Base-by-base conservation (phyloP, 2,797 vertebrate species). In the Pipistrellus kuhlii region DNA sequence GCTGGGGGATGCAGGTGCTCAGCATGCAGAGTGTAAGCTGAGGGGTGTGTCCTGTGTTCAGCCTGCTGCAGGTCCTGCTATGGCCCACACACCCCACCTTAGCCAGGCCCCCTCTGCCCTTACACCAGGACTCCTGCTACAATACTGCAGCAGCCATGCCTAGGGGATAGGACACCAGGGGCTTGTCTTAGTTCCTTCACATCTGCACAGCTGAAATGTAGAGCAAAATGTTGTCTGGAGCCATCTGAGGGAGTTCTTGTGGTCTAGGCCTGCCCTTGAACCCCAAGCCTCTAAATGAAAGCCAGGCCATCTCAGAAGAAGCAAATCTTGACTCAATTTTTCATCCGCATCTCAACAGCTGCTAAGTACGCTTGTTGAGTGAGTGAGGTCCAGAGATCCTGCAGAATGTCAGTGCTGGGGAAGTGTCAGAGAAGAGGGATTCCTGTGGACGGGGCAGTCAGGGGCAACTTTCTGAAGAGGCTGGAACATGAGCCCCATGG, bases 391-490 rank as follows among this genome's bases (percentile, higher is more conserved):
- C 18, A 51, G 59, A 44, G 35, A 44, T 41, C 44, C 35, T n/a
- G 3, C 25, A 46, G 38, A 21, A 89, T 51, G 25, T 46, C 21
- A 13, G 3, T 75, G 38, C 7, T 73, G 20, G 1, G 2, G n/a
- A 76, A 71, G 72, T 21, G 14, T 48, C 76, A 53, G 48, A 78
- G 38, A 27, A 21, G 17, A 59, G 13, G 83, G 46, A 51, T 17
- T n/a, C 85, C 78, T 91, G 71, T 69, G 85, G 88, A 75, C 32
- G 71, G 55, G 82, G 41, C 78, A 83, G 85, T 75, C 68, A 85
- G n/a, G 62, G 32, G 66, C 25, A 59, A 62, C 55, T 48, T 77
- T 57, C 80, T 87, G 23, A 25, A 69, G 55, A 88, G 23, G 72
- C 25, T 30, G 35, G 87, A 62, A 86, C 15, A 17, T 48, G 75